Percentiles rank a stretch among this genome's conserved stretches.
These are phyloP conservation scores for Macrostomum lignano DNA, from an alignment of 1,140 invertebrate species.

Conservation along the genomic window DNA sequence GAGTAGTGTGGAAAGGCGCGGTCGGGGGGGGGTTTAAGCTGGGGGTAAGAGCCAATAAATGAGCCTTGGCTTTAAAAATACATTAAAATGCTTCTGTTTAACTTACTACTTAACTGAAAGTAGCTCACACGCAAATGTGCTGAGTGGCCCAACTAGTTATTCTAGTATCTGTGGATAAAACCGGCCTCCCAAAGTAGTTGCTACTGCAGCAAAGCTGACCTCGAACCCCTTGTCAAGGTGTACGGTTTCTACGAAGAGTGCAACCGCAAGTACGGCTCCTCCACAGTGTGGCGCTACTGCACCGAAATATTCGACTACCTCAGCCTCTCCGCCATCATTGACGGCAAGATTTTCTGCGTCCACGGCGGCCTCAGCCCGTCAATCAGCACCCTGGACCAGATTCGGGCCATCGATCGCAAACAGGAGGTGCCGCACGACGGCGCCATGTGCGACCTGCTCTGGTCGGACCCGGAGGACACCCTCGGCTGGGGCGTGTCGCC, in stretches of 20 bases:
- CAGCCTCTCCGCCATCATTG: constrained; percentile 84
- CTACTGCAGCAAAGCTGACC: constrained; percentile 8
- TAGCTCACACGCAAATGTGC: no score
- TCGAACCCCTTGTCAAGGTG: no score
- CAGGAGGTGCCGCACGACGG: constrained; percentile 61
- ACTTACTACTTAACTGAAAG: no score
- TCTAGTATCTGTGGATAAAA: no score
- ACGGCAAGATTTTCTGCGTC: constrained; percentile 77
- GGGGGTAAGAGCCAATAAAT: no score
- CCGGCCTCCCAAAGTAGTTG: constrained; percentile 2
- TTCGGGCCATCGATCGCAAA: constrained; percentile 55
- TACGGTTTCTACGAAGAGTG: constrained; percentile 99
- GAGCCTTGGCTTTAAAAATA: no score
- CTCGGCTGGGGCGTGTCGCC: constrained; percentile 70
- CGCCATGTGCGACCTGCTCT: constrained; percentile 94
- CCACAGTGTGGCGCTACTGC: constrained; percentile 92
- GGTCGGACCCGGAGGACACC: constrained; percentile 97
- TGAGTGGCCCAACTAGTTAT: constrained; percentile 8
- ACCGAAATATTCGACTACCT: constrained; percentile 99
- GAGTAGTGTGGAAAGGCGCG: no score
- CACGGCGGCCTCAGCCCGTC: constrained; percentile 89
- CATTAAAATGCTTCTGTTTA: no score
- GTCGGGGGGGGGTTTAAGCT: no score
- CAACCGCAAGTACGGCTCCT: constrained; percentile 84
- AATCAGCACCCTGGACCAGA: constrained; percentile 93